Evolutionary conservation across 2,113 vertebrate genomes (phyloP), one percentile per base, ranked within the genome.

Genomic region (Paramormyrops kingsleyae): DNA sequence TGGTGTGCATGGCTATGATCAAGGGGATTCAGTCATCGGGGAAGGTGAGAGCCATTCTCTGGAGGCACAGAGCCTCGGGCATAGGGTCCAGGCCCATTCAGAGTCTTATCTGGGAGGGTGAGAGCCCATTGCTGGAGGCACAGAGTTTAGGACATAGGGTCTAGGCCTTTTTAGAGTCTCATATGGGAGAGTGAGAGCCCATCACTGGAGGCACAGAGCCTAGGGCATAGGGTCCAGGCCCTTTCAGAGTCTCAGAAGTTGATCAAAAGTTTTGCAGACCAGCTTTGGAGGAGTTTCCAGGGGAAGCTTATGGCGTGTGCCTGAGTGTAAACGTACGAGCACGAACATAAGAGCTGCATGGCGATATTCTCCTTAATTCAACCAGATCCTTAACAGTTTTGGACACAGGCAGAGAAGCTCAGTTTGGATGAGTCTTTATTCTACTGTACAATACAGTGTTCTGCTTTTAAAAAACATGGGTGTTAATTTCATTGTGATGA

Each of bases 21-120:
- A 99, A 98, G 95, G 99, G 99, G 87, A 99, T 99, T 93, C 98
- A 99, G 94, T 99, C 99, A 66, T 99, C 98, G 89, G 99, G 98
- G 91, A 99, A 99, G 96, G 99, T 99, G 92, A 95, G 94, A 94
- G 88, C 19, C 46, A 24, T 15, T 70, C 21, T 4, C 50, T 5
- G 8, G 52, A 21, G 17, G 80, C 35, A 8, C 39, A 83, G 77
- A 83, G 77, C 12, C 39, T 21, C 2, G 31, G 12, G 70, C 31
- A 77, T 77, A 35, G 70, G 70, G 70, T 77, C 70, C 31, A 17
- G 70, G 31, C 15, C 66, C 27, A 77, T 77, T 77, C 31, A 77
- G 24, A 8, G 24, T 62, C 59, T 99, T 98, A 53, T 99, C 98
- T 89, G 98, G 97, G 92, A 99, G 99, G 96, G 98, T 99, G 92